Evolutionary conservation across 92 coral and sea anemone genomes (phyloP).

Genomic region (Ricordea florida): DNA sequence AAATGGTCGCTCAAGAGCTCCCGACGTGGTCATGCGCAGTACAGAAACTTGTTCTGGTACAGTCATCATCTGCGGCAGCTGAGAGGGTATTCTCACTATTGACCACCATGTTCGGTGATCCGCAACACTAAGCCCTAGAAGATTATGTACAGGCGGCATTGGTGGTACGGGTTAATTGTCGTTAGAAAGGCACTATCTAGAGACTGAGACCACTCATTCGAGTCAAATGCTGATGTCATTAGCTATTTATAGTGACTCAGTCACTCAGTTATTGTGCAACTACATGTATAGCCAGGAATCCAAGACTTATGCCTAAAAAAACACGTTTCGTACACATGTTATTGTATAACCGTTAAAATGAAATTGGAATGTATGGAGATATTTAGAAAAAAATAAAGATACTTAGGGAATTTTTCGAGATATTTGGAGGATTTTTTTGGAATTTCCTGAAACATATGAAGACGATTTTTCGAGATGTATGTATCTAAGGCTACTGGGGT

Average conservation of each 20-base stretch:
- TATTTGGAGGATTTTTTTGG: background rate
- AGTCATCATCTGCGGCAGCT: slow-evolving; percentile 25
- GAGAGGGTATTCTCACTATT: slow-evolving; percentile 33
- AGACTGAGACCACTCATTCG: background rate
- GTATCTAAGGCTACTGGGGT: too few species aligned
- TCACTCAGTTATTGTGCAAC: too few species aligned
- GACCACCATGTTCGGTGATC: slow-evolving; percentile 32
- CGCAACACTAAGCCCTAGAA: slow-evolving; percentile 29
- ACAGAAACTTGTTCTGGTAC: slow-evolving; percentile 7
- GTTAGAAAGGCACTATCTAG: background rate
- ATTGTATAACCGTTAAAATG: too few species aligned
- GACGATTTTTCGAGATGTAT: background rate
- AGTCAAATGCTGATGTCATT: slow-evolving; percentile 9
- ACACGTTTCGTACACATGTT: background rate
- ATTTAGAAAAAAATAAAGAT: background rate
- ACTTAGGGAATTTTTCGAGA: background rate
- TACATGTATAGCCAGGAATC: slow-evolving; percentile 30
- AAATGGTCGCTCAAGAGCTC: slow-evolving; percentile 8
- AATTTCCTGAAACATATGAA: background rate
- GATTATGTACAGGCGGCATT: slow-evolving; percentile 20
- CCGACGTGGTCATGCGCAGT: slow-evolving; percentile 30
- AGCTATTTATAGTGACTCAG: too few species aligned
- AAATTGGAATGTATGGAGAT: background rate
- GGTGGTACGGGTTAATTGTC: background rate
- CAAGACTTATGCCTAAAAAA: background rate